These are phyloP conservation scores for Acanthopagrus latus DNA, from an alignment of 2,797 vertebrate species.

Conservation along the genomic window DNA sequence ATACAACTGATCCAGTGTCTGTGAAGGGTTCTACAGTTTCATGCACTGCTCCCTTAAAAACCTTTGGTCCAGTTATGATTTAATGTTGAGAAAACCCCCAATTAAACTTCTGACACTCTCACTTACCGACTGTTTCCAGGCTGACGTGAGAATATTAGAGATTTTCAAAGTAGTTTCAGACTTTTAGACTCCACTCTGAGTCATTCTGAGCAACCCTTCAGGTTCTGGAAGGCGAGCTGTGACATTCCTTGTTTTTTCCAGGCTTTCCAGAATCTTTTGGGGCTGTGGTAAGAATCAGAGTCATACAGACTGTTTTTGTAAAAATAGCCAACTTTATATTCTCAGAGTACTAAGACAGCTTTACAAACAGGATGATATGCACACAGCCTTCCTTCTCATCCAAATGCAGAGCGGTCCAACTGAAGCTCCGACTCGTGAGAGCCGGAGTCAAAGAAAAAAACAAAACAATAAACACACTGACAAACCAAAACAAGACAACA, in stretches of 20 bases:
- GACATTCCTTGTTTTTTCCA: not conserved
- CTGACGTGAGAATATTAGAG: no score
- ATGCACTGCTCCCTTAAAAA: no score
- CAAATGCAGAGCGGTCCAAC: slow-evolving; percentile 85
- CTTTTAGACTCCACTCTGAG: no score
- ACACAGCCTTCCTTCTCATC: slow-evolving; percentile 88
- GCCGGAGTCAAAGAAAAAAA: slow-evolving; percentile 36
- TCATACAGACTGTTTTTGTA: slow-evolving; percentile 89
- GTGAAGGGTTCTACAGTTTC: no score
- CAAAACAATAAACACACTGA: slow-evolving; percentile 41
- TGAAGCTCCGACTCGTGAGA: slow-evolving; percentile 41
- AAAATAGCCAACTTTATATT: slow-evolving; percentile 99
- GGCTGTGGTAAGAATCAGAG: slow-evolving; percentile 76
- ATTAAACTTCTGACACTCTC: no score
- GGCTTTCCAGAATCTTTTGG: not conserved
- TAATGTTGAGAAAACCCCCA: no score
- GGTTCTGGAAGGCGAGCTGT: not conserved
- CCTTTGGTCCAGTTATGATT: no score
- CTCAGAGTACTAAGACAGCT: slow-evolving; percentile 95
- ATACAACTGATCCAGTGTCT: no score
- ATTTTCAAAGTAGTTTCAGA: no score
- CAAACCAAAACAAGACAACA: slow-evolving; percentile 59
- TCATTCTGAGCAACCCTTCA: not conserved
- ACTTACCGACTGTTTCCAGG: no score
- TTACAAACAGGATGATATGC: slow-evolving; percentile 98